Evolutionary conservation across 2,888 invertebrate species (phyloP), one percentile per base, ranked within the genome.

Genomic region (Volucella zonaria): DNA sequence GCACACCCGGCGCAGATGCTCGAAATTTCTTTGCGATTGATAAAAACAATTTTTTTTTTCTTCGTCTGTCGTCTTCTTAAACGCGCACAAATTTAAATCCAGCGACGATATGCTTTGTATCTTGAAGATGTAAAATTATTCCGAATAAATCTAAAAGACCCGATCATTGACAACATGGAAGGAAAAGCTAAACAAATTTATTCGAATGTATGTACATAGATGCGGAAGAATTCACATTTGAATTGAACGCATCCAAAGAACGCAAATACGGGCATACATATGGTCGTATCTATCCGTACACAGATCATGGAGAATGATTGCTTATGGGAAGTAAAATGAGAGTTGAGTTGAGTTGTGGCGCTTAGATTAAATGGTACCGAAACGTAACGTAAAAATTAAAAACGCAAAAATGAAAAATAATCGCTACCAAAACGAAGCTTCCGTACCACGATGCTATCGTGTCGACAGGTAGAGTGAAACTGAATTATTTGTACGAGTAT

Each of bases 1-100:
- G 85, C 76, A 85, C 85, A 85, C 85, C 85, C 85, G 85, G 85
- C 85, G 85, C 85, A 85, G 85, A 85, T 85, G 81, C 81, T 81
- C 56, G 73, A 81, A 71, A 68, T 67, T 80, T 73, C 62, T 49
- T 73, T 71, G 47, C 51, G 66, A 68, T 75, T 70, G 80, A 75
- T 58, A 77, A 54, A 31, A 31, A 31, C 31, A 6, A 62, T 70
- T 38, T 49, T 66, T 75, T 64, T 75, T 56, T 42, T 59, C 62
- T 64, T 49, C 42, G 40, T 49, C 31, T 42, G 42, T 47, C 40
- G 11, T 45, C 11, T 74, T 64, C 31, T 54, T 43, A 79, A 83
- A 66, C 79, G 59, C 70, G 68, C 54, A 75, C 66, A 66, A 66
- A 66, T 75, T 70, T 75, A 79, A 79, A 79, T 77, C 31, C 31